Evolutionary conservation across 2,113 vertebrate genomes (phyloP).

Genomic region (Lepus europaeus): DNA sequence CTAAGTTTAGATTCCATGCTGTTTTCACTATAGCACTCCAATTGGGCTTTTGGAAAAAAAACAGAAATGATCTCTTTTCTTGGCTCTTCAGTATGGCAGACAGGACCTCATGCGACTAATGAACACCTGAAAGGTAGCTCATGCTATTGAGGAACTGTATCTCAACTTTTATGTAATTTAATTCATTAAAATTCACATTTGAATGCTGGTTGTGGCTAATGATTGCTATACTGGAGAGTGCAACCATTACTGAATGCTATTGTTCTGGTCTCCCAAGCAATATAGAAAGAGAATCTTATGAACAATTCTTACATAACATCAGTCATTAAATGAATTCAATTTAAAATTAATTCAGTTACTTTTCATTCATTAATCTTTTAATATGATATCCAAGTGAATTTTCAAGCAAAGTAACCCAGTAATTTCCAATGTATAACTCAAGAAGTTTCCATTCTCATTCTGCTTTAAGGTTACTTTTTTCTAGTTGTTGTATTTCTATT

Average conservation of each 20-base stretch:
- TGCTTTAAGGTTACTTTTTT: not conserved
- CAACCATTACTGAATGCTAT: not conserved
- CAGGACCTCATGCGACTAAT: not conserved
- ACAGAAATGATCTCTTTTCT: no score
- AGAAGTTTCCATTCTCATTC: slow-evolving; percentile 22
- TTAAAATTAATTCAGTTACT: slow-evolving; percentile 51
- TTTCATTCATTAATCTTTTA: slow-evolving; percentile 55
- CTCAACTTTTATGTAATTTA: slow-evolving; percentile 5
- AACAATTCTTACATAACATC: not conserved
- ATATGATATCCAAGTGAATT: slow-evolving; percentile 38
- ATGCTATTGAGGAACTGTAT: not conserved
- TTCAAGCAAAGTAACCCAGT: slow-evolving; percentile 13
- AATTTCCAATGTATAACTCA: not conserved
- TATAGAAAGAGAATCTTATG: slow-evolving; percentile 26
- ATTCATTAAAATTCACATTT: slow-evolving; percentile 13
- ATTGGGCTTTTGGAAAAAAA: not conserved
- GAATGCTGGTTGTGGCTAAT: not conserved
- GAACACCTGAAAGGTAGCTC: not conserved
- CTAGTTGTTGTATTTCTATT: slow-evolving; percentile 32
- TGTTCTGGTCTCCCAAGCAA: not conserved
- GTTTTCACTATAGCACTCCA: not conserved
- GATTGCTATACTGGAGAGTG: not conserved
- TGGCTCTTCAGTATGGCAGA: not conserved
- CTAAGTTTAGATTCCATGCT: not conserved
- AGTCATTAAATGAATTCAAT: slow-evolving; percentile 43